A percentile compares a stretch with the other conserved stretches of the same genome.
phyloP scores from a whole-genome alignment of 2,797 vertebrate genomes.

The Halcyon smyrnensis region DNA sequence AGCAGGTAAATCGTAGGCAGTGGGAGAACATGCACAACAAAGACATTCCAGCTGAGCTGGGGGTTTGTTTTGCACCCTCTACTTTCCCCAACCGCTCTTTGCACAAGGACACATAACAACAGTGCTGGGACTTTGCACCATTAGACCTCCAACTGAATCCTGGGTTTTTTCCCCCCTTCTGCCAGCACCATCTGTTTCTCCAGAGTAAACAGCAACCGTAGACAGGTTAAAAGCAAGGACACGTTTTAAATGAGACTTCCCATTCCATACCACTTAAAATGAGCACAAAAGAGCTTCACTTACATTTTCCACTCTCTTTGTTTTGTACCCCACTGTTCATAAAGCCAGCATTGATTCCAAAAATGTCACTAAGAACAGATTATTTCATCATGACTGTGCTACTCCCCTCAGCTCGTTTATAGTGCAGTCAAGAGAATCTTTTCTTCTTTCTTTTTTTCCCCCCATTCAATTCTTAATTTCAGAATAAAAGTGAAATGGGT shows the following conservation, averaged over 20 bases:
- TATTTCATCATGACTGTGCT: neutral
- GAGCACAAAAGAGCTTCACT: neutral
- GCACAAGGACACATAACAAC: neutral
- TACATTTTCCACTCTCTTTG: neutral
- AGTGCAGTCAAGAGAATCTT: neutral
- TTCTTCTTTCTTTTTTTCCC: neutral
- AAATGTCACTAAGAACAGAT: conserved; percentile 1
- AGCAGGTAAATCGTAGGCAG: neutral
- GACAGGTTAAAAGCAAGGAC: conserved; percentile 33
- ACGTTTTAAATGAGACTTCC: neutral
- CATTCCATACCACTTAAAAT: neutral
- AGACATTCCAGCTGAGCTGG: neutral
- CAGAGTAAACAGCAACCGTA: neutral
- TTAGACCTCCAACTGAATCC: neutral
- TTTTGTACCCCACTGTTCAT: neutral
- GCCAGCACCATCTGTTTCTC: conserved; percentile 48
- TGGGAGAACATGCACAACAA: neutral
- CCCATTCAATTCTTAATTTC: neutral
- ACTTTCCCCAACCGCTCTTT: neutral
- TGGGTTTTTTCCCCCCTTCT: neutral
- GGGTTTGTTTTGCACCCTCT: neutral
- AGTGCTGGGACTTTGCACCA: neutral
- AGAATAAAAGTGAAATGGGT: neutral
- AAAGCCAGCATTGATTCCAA: neutral
- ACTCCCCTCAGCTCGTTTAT: neutral